Conservation (phyloP, 2,113 vertebrate genomes). For the Gila orcuttii region DNA sequence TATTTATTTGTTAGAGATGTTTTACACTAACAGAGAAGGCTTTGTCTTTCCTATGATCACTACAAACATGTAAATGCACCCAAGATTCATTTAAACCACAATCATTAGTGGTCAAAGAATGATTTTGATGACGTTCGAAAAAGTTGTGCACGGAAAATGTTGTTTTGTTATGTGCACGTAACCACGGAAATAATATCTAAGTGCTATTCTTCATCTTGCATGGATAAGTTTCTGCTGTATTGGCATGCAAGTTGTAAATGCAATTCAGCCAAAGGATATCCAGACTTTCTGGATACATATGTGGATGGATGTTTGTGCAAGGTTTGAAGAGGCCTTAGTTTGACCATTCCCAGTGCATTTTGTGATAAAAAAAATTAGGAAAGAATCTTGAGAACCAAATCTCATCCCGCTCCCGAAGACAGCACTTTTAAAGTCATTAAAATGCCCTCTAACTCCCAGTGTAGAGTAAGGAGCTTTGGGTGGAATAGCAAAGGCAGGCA, state of each 20-base stretch:
- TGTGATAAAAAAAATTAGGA: not conserved
- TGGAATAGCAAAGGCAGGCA: constrained; percentile 18
- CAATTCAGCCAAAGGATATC: not conserved
- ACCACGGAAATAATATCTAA: not conserved
- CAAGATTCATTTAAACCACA: not conserved
- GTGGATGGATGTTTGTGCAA: too few species aligned
- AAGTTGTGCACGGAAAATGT: not conserved
- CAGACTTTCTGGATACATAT: not conserved
- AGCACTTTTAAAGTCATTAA: constrained; percentile 2
- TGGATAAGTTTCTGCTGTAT: not conserved
- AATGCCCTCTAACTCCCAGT: constrained; percentile 9
- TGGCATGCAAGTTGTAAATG: not conserved
- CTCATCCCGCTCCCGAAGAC: not conserved
- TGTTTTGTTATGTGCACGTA: not conserved
- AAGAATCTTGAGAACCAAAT: not conserved
- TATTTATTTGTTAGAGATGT: too few species aligned
- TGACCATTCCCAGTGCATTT: not conserved
- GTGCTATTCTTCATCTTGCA: not conserved
- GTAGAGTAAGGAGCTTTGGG: not conserved
- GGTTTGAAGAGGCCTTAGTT: not conserved
- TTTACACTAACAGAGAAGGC: not conserved
- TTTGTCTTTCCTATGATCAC: not conserved
- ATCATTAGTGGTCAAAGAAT: not conserved
- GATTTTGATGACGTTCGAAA: not conserved
- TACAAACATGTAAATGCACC: not conserved